Evolutionary conservation across 2,797 vertebrate genomes (phyloP), one percentile per base, ranked within the genome.

Genomic region (Microctenopoma steveboyesi): DNA sequence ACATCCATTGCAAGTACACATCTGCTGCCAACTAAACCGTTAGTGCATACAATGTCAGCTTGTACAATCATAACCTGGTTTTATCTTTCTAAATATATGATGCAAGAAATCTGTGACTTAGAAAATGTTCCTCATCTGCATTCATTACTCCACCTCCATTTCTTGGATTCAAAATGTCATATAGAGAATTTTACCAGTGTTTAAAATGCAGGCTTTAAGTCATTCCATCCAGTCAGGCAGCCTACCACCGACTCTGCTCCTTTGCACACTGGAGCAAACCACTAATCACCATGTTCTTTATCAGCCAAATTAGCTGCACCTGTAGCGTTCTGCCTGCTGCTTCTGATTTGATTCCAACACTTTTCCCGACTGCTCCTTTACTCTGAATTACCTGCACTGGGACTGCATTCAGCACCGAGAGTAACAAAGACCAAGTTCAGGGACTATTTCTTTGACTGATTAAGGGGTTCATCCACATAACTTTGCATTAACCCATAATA

Each of bases 271-370:
- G 43, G 52, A 62, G 67, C 49, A 72, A 76, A 70, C 69, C 64
- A 60, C 65, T 50, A 60, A 76, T 79, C 66, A 53, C 30, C n/a
- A 0, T 69, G 42, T 33, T 75, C 50, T 74, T 79, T 62, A 81
- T 83, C 70, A 74, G 25, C 51, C 43, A 83, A 81, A 81, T 83
- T 64, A 79, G 54, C 57, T 72, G 52, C 80, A 85, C 81, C 76
- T 83, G 79, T 69, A 74, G 49, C 2, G 15, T 25, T 33, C 33
- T 37, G 57, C 53, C 53, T 61, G 54, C 68, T 55, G 56, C 59
- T 35, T 42, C 48, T 25, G 67, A 63, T 49, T 50, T 2, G 3
- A 53, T 33, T 48, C 56, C 45, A 64, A 61, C 10, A 5, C 28
- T 52, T 13, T 43, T 16, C 22, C 64, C 14, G 3, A 22, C 70